These are phyloP conservation scores for Amphipyra berbera DNA, from an alignment of 2,888 invertebrate genomes.

Conservation along the genomic window DNA sequence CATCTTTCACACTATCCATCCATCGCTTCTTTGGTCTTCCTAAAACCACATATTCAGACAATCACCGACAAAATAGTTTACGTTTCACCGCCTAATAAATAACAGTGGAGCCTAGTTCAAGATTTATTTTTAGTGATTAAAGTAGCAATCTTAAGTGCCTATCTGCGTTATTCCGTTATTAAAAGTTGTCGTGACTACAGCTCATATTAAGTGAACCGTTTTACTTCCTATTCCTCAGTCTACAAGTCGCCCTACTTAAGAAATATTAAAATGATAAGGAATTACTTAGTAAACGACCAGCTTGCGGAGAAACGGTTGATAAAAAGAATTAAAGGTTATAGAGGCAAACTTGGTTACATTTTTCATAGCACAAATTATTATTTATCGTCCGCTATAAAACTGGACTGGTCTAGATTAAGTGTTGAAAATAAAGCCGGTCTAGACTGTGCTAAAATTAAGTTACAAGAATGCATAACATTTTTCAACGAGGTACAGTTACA, in stretches of 20 bases:
- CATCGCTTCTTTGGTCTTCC: too few species aligned
- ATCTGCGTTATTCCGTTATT: conserved; percentile 54
- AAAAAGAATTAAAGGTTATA: conserved; percentile 30
- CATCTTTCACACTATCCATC: too few species aligned
- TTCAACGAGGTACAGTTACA: conserved; percentile 8
- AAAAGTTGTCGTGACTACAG: conserved; percentile 65
- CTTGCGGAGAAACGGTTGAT: conserved; percentile 31
- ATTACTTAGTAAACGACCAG: conserved; percentile 43
- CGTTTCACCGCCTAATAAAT: conserved; percentile 21
- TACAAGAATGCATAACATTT: conserved; percentile 9
- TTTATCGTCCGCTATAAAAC: conserved; percentile 21
- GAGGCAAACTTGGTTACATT: conserved; percentile 14
- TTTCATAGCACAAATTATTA: conserved; percentile 32
- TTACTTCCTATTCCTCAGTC: conserved; percentile 59
- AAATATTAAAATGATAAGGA: conserved; percentile 58
- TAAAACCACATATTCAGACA: conserved; percentile 18
- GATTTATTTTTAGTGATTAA: conserved; percentile 49
- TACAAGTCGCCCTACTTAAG: conserved; percentile 54
- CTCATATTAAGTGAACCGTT: conserved; percentile 61
- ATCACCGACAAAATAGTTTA: conserved; percentile 4
- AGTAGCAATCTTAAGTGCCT: conserved; percentile 45
- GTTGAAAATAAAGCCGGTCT: conserved; percentile 28
- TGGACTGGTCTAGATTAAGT: conserved; percentile 23
- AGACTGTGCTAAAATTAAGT: conserved; percentile 15
- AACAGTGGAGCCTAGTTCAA: conserved; percentile 20